These are phyloP conservation scores for Nymphicus hollandicus DNA, from an alignment of 2,113 vertebrate genomes.

Conservation along the genomic window DNA sequence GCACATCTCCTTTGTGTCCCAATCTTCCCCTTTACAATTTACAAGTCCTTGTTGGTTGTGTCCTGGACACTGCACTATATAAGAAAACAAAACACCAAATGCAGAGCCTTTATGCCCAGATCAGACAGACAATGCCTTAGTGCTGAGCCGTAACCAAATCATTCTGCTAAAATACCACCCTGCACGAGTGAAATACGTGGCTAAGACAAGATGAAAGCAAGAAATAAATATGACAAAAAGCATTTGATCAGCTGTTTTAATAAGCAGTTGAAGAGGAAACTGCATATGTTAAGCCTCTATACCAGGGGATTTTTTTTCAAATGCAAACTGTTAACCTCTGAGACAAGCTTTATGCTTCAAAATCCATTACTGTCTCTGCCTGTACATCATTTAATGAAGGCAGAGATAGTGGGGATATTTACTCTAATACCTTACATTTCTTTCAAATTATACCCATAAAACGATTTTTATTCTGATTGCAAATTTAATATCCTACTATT, in stretches of 20 bases:
- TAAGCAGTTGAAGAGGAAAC: neutral
- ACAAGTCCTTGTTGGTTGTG: neutral
- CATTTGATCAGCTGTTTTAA: neutral
- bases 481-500: neutral
- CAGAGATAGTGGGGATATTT: neutral
- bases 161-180: neutral
- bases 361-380: neutral
- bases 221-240: neutral
- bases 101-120: neutral
- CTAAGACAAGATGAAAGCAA: neutral
- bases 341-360: neutral
- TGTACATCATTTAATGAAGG: neutral
- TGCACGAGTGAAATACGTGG: neutral
- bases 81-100: neutral
- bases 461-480: neutral
- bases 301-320: neutral
- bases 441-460: neutral
- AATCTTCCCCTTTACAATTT: neutral
- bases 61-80: neutral
- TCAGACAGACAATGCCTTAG: fast-evolving
- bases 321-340: neutral
- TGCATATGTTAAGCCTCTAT: neutral
- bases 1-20: neutral
- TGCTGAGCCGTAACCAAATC: neutral
- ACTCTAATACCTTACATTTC: neutral